Evolutionary conservation across 2,888 invertebrate genomes (phyloP).

Genomic region (Imbricaverruca yamaguchii): DNA sequence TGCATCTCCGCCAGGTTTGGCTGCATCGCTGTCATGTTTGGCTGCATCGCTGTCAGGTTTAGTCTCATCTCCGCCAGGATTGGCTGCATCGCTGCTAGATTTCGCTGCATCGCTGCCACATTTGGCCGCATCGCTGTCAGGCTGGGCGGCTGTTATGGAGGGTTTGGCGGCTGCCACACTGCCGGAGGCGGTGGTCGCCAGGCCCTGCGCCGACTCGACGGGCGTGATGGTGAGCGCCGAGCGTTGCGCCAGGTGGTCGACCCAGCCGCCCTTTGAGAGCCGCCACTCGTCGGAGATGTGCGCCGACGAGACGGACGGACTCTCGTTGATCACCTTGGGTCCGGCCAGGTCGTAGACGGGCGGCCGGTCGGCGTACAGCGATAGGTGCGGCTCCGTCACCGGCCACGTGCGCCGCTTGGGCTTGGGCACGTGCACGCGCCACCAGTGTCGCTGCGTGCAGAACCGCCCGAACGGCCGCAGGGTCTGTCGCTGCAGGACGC

Average conservation of each 20-base stretch:
- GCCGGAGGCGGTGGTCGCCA: not conserved
- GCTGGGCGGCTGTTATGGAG: not conserved
- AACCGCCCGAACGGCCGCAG: constrained; percentile 14
- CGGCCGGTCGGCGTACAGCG: constrained; percentile 1
- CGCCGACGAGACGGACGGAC: constrained; percentile 11
- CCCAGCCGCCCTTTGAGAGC: not conserved
- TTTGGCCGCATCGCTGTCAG: too few relatives aligned
- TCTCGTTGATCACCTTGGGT: constrained; percentile 12
- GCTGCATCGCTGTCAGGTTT: too few relatives aligned
- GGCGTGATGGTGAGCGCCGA: not conserved
- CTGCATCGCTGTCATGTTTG: too few relatives aligned
- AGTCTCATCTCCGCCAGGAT: too few relatives aligned
- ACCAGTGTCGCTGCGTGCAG: not conserved
- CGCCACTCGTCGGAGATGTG: constrained; percentile 12
- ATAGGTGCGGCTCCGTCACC: not conserved
- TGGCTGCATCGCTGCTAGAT: too few relatives aligned
- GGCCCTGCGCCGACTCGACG: not conserved
- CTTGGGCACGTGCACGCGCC: not conserved
- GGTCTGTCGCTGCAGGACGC: not conserved
- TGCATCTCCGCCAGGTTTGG: too few relatives aligned
- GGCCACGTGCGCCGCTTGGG: not conserved
- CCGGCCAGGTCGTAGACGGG: constrained; percentile 17
- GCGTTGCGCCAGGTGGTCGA: not conserved
- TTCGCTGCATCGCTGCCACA: too few relatives aligned
- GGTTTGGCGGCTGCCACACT: not conserved